Percentiles rank a stretch among this genome's conserved stretches.
Evolutionary conservation across 1,140 invertebrate species (phyloP).

Genomic region (Procambarus clarkii): DNA sequence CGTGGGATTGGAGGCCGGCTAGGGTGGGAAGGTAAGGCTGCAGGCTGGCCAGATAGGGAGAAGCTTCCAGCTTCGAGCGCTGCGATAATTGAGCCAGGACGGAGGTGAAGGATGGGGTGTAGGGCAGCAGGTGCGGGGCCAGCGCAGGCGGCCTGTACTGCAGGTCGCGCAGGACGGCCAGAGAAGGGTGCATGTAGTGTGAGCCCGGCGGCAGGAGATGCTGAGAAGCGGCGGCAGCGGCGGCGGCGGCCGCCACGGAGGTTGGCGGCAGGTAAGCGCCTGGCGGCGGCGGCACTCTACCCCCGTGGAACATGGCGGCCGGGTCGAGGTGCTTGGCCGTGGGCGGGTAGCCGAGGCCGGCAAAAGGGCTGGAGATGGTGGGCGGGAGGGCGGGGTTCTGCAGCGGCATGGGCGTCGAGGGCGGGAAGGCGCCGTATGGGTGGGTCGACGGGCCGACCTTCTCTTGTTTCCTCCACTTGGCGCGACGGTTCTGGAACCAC

Average conservation of each 20-base stretch:
- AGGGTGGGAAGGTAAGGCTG: slow-evolving; percentile 65
- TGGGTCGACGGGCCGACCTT: slow-evolving; percentile 80
- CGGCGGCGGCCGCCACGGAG: slow-evolving; percentile 40
- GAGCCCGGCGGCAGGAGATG: slow-evolving; percentile 46
- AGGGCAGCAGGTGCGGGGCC: slow-evolving; percentile 60
- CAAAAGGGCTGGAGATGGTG: slow-evolving; percentile 65
- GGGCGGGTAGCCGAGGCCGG: slow-evolving; percentile 53
- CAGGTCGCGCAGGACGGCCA: slow-evolving; percentile 61
- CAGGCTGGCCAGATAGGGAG: slow-evolving; percentile 62
- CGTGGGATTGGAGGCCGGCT: slow-evolving; percentile 53
- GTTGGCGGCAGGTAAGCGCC: slow-evolving; percentile 58
- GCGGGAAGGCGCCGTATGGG: slow-evolving; percentile 71
- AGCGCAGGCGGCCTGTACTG: slow-evolving; percentile 67
- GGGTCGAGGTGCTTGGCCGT: slow-evolving; percentile 39
- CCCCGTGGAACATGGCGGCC: slow-evolving; percentile 46
- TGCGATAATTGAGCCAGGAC: slow-evolving; percentile 65
- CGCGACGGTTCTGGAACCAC: slow-evolving; percentile 95
- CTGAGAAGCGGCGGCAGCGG: slow-evolving; percentile 57
- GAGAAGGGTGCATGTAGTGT: slow-evolving; percentile 62
- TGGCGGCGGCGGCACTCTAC: slow-evolving; percentile 49
- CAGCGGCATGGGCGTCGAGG: slow-evolving; percentile 66
- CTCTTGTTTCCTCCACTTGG: slow-evolving; percentile 96
- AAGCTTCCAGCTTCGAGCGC: slow-evolving; percentile 61
- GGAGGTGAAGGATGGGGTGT: slow-evolving; percentile 67
- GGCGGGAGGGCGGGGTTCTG: slow-evolving; percentile 68